Base-by-base conservation (phyloP, 2,888 invertebrate species). In the Chymomyza caudatula region DNA sequence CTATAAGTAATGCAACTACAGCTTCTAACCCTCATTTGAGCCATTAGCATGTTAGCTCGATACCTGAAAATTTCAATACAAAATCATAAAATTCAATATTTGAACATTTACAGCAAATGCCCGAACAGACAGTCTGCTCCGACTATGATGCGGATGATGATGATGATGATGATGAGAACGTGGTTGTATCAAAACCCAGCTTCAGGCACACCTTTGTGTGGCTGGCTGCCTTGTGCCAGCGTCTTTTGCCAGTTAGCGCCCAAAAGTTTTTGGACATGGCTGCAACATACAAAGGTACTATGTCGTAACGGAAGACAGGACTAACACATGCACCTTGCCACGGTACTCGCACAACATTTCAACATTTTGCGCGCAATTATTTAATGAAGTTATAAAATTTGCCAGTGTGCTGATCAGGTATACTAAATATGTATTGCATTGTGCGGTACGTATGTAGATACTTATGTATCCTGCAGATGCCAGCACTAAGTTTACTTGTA, bases 341-440 rank as follows among this genome's bases (percentile, higher is more conserved):
- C 22, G 42, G 52, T 42, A 22, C 43, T 49, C 20, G 54, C 17
- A 53, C 42, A 71, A 80, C 55, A 71, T 65, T 61, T 64, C 60
- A 69, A 74, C 78, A 80, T 85, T 87, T 71, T 72, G 67, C 69
- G 77, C 69, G 88, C 86, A 86, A 88, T 86, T 86, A 86, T 86
- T 74, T 86, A 86, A 86, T 86, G 82, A 81, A 86, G 88, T 86
- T 86, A 86, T 87, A 76, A 81, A 87, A 75, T 87, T 87, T 68
- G 62, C 65, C 70, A 59, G 66, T 73, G 59, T 71, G 68, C 69
- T 78, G 75, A 77, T 77, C 80, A 85, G 71, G 69, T 69, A 71
- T 71, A 65, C 44, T 37, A 37, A 54, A 70, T 19, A 17, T 42
- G 13, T 13, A 42, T 42, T n/a, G n/a, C n/a, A n/a, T n/a, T n/a